Conservation (phyloP, 2,888 invertebrate genomes). For the Drosophila peninsularis region DNA sequence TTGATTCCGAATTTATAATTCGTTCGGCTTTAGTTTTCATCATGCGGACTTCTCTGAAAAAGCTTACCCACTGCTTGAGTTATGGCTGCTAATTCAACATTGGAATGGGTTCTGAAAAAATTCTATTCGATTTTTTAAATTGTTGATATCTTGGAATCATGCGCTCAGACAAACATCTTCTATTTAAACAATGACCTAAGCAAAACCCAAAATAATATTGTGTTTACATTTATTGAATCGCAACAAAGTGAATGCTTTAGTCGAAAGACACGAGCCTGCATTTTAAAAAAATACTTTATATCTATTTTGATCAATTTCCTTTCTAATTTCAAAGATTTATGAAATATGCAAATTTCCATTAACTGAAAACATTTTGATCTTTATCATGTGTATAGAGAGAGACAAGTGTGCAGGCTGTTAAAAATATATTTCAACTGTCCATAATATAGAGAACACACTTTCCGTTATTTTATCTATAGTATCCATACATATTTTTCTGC, state of each 20-base stretch:
- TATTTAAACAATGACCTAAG: slow-evolving; percentile 13
- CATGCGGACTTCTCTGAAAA: slow-evolving; percentile 6
- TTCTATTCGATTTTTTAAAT: slow-evolving; percentile 11
- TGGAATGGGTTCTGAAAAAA: not conserved
- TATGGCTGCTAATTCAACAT: not conserved
- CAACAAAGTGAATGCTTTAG: slow-evolving; percentile 1
- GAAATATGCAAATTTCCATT: slow-evolving; percentile 39
- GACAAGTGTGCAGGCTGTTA: not conserved
- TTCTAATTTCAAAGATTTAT: slow-evolving; percentile 1
- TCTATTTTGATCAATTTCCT: not conserved
- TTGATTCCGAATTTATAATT: slow-evolving; percentile 36
- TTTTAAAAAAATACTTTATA: slow-evolving; percentile 26
- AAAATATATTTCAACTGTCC: not conserved
- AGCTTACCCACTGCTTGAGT: not conserved
- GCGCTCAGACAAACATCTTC: not conserved
- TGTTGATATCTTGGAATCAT: slow-evolving; percentile 8
- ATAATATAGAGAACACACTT: no score
- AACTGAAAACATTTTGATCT: not conserved
- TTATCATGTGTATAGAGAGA: no score
- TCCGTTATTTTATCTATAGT: no score
- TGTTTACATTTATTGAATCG: not conserved
- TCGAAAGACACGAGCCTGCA: slow-evolving; percentile 33
- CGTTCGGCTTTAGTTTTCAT: slow-evolving; percentile 14
- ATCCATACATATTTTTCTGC: not conserved
- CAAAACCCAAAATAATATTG: not conserved